Base-by-base conservation (phyloP, 2,888 invertebrate genomes). In the Drosophila percnosoma region DNA sequence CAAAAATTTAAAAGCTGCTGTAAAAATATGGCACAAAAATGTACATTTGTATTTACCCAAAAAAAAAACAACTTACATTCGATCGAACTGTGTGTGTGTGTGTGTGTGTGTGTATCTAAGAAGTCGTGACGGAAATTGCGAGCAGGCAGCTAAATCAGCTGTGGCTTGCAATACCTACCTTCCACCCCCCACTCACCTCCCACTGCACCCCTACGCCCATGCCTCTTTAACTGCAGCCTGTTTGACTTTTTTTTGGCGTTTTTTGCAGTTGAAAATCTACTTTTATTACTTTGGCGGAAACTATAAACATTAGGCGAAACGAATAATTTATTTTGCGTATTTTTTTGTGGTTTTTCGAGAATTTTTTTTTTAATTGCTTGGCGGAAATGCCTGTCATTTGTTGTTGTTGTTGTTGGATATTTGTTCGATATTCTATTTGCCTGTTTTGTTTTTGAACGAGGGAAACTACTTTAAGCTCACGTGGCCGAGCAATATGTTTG, bases 61-160 rank as follows among this genome's bases (percentile, higher is more conserved):
- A 33, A 52, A 53, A 8, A 21, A 5, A 42, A 68, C 64, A 61
- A 55, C 75, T 67, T 51, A 64, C 64, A 40, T 65, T 67, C 60
- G 54, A 58, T 61, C 57, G 60, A 60, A 24, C 42, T 60, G 4
- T 27, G 52, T 61, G 13, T 65, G 40, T 27, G 24, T n/a, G n/a
- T 18, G 38, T 53, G 24, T 67, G 68, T 70, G 18, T 59, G 59
- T 63, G 45, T 42, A 38, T 54, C 42, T 40, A 49, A 58, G 66
- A 73, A 79, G 60, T 88, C 83, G 86, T 86, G 88, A 82, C 90
- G 89, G 87, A 86, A 87, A 85, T 86, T 73, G 83, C 81, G 68
- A 60, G 45, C 78, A 73, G 40, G 64, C 78, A 55, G 51, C 64
- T 72, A 55, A 65, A 87, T 87, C 90, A 86, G 85, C 90, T 89